Base-by-base conservation (phyloP, 2,888 invertebrate genomes). In the Opisthograptis luteolata region DNA sequence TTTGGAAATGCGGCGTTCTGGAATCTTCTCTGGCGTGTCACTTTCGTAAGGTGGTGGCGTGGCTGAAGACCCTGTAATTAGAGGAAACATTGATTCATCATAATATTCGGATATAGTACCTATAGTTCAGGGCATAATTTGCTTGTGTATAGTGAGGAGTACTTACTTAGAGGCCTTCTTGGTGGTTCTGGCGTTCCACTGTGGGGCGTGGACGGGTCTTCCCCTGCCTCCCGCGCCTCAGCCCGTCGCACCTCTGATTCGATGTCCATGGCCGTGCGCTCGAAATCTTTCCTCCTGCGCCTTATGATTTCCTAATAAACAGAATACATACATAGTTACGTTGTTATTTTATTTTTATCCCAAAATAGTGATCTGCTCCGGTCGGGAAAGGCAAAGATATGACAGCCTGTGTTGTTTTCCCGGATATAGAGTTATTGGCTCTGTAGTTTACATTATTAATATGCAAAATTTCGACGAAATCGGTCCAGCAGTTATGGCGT, bases 241-340 rank as follows among this genome's bases (percentile, higher is more conserved):
- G 93, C 94, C 59, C 93, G 92, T 2, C 93, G 91, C 55, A 95
- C 86, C 58, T 89, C 73, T 79, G 94, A 94, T 73, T 96, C 96
- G 58, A 96, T 96, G 70, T 95, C 95, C 39, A 94, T 92, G 70
- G 95, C 93, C n/a, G 94, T 95, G 64, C 93, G 93, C 71, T 93
- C 93, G 81, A 96, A 96, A 37, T 95, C 94, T 44, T 88, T 85
- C 62, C 94, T 93, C 60, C 93, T 93, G 52, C 93, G 92, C 51
- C 90, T 89, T 70, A 94, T 92, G 47, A 92, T 91, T 70, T 93
- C 92, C 95, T 94, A 65, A 27, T 27, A 51, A n/a, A 34, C n/a
- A n/a, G n/a, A n/a, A n/a, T n/a, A n/a, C n/a, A n/a, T n/a, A n/a
- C n/a, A n/a, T n/a, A n/a, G n/a, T n/a, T n/a, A n/a, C n/a, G n/a